Evolutionary conservation across 2,113 vertebrate species (phyloP), one percentile per base, ranked within the genome.

Genomic region (Nannobrachium achirus): DNA sequence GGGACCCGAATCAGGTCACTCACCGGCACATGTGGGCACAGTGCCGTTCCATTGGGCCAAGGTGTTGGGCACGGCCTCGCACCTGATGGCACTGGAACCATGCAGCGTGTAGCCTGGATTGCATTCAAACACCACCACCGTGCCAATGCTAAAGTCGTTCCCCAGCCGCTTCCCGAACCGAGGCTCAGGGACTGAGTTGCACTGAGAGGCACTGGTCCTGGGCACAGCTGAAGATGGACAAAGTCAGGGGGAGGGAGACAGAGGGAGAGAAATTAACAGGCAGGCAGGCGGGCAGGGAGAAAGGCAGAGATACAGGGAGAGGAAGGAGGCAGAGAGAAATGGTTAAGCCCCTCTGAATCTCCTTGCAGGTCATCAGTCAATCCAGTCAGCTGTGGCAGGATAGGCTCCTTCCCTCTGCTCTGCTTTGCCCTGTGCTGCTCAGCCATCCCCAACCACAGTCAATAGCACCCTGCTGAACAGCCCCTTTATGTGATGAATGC

Each of bases 11-110:
- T 51, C 40, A 75, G 68, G 48, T 59, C 63, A 87, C 96, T 94
- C 86, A 99, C 97, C 97, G 74, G 96, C 88, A 90, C 97, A 99
- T 11, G 95, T 94, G 86, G 97, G 97, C 80, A 97, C 94, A 20
- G 97, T 95, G 89, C 98, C 96, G 83, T 99, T 99, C 97, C 97
- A 99, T 58, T 99, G 96, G 74, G 97, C 97, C 80, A 99, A 83
- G 19, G 95, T 92, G 86, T 94, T 98, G 73, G 96, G 96, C 82
- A 99, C 95, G 5, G 97, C 93, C 66, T 98, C 95, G 77, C 97
- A 99, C 88, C 94, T 94, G 93, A 99, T 98, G 87, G 94, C 93
- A 62, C 77, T 91, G 80, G 96, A 94, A 42, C 97, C 97, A 67
- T 95, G 94, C 48, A 99, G 94, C 51, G 94, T 93, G 83, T 99